These are phyloP conservation scores for Drosophila crucigera DNA, from an alignment of 2,888 invertebrate genomes.

Conservation along the genomic window DNA sequence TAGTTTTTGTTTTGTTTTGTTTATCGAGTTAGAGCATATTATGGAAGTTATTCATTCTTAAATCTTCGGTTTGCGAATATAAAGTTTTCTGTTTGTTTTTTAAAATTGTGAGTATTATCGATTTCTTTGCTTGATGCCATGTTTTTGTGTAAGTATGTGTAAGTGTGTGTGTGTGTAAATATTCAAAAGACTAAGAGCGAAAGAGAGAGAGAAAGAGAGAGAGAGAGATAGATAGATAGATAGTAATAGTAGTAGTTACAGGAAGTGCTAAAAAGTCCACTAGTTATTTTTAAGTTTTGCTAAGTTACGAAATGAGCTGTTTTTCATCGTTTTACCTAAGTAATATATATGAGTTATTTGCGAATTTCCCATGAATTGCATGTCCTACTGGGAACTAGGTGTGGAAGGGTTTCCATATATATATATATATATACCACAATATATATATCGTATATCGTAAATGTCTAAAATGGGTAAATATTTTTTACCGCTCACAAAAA, in stretches of 20 bases:
- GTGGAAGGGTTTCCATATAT: background rate
- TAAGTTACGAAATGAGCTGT: conserved; percentile 74
- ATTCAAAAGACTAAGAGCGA: conserved; percentile 74
- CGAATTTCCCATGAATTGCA: conserved; percentile 9
- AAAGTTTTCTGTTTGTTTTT: conserved; percentile 53
- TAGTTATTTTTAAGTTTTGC: conserved; percentile 70
- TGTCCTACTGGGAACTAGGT: conserved; percentile 2
- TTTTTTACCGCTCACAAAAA: conserved; percentile 53
- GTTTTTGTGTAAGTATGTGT: conserved; percentile 13
- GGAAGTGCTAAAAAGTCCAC: conserved; percentile 76
- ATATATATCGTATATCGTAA: conserved; percentile 13
- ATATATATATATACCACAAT: background rate
- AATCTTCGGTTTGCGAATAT: conserved; percentile 66
- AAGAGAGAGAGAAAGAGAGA: conserved; percentile 73
- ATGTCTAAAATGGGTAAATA: conserved; percentile 33
- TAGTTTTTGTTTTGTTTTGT: conserved; percentile 57
- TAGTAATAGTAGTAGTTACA: conserved; percentile 53
- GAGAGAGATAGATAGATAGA: conserved; percentile 62
- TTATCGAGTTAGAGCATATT: conserved; percentile 74
- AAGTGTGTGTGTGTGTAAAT: conserved; percentile 40
- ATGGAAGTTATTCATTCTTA: conserved; percentile 76
- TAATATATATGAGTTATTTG: conserved; percentile 9
- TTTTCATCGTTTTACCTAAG: conserved; percentile 16
- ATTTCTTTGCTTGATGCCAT: conserved; percentile 54
- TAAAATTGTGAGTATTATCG: conserved; percentile 68